Conservation (phyloP, 1,140 invertebrate genomes). For the Drosophila parvula region DNA sequence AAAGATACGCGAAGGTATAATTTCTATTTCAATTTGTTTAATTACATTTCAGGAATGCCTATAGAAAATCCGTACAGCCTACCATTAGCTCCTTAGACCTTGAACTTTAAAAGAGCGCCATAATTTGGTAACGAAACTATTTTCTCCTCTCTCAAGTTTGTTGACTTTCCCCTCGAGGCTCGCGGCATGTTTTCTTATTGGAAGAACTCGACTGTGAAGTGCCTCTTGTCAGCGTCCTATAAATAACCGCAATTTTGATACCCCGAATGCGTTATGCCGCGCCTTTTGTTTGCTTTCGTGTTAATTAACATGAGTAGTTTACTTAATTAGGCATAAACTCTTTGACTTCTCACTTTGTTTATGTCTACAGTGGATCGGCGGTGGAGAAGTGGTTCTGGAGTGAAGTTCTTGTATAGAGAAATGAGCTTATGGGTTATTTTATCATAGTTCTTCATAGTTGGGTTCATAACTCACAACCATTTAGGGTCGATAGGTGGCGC, state of each 20-base stretch:
- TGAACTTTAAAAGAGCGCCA: constrained; percentile 15
- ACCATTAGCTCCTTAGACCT: constrained; percentile 11
- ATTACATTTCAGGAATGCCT: background rate
- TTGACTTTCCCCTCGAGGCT: constrained; percentile 56
- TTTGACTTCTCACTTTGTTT: constrained; percentile 55
- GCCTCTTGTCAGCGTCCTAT: constrained; percentile 57
- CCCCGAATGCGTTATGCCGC: constrained; percentile 33
- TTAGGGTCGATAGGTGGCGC: constrained; percentile 58
- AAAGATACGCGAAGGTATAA: no score
- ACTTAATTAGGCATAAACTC: constrained; percentile 74
- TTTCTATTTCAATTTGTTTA: no score
- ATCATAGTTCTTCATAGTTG: background rate
- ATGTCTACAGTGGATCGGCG: constrained; percentile 47
- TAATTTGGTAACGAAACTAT: constrained; percentile 25
- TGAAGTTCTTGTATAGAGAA: background rate
- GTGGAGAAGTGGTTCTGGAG: constrained; percentile 20
- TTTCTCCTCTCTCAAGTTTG: constrained; percentile 51
- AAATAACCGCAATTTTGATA: constrained; percentile 54
- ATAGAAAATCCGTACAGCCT: background rate
- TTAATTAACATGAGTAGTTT: constrained; percentile 81
- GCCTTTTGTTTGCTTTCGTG: constrained; percentile 72
- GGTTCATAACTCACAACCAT: constrained; percentile 19
- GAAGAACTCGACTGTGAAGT: constrained; percentile 56
- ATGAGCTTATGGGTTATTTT: background rate
- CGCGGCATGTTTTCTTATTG: constrained; percentile 55